Conservation (phyloP, 2,888 invertebrate species). For the Formica aserva region DNA sequence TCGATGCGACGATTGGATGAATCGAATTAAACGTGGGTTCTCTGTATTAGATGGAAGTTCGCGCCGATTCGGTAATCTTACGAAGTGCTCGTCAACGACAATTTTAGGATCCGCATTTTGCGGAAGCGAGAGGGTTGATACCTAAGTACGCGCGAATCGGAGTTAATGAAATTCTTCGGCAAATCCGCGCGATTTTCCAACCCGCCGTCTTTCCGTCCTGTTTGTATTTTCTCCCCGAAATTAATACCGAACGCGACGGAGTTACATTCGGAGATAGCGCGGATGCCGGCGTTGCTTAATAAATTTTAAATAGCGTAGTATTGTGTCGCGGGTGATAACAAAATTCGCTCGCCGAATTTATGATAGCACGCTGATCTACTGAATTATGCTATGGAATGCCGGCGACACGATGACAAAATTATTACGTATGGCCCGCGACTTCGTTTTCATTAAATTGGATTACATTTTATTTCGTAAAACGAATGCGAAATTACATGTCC, state of each 20-base stretch:
- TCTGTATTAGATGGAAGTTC: constrained; percentile 54
- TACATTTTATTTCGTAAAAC: constrained; percentile 47
- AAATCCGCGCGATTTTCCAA: constrained; percentile 24
- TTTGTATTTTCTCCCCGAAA: constrained; percentile 29
- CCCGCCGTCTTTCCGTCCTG: neutral
- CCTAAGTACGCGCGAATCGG: neutral
- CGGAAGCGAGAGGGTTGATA: constrained; percentile 12
- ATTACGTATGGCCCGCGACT: constrained; percentile 42
- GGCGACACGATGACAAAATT: constrained; percentile 47
- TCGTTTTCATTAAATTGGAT: constrained; percentile 56
- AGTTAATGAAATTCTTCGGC: constrained; percentile 40
- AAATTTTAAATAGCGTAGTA: constrained; percentile 46
- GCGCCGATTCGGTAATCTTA: constrained; percentile 46
- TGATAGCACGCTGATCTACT: constrained; percentile 47
- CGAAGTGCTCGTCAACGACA: constrained; percentile 46
- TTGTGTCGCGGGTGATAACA: constrained; percentile 28
- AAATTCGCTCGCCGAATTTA: constrained; percentile 31
- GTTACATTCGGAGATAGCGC: neutral
- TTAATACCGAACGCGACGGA: constrained; percentile 8
- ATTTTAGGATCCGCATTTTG: constrained; percentile 31
- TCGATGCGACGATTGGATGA: constrained; percentile 53
- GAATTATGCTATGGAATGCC: constrained; percentile 11
- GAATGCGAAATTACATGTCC: constrained; percentile 49
- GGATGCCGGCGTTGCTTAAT: constrained; percentile 25
- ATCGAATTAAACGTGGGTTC: constrained; percentile 51